Evolutionary conservation across 2,888 invertebrate species (phyloP).

Genomic region (Callinectes sapidus): DNA sequence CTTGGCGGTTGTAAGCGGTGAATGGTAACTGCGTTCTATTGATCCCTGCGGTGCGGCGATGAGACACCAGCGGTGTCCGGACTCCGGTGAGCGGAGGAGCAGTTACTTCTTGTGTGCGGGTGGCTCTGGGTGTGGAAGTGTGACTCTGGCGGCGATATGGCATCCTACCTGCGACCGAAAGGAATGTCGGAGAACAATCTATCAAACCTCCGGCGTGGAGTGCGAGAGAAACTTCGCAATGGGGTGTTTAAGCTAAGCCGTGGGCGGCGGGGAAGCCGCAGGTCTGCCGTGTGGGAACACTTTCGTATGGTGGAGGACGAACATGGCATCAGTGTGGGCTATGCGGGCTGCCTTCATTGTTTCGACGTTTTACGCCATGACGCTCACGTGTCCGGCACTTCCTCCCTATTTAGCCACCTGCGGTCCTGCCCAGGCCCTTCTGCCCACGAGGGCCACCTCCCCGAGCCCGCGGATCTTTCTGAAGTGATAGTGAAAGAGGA

Average conservation of each 20-base stretch:
- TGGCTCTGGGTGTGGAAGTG: not conserved
- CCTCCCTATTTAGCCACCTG: conserved; percentile 45
- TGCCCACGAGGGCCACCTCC: not conserved
- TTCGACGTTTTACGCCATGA: conserved; percentile 39
- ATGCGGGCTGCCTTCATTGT: conserved; percentile 46
- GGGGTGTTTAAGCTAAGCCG: conserved; percentile 27
- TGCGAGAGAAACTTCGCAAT: conserved; percentile 44
- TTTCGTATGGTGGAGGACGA: conserved; percentile 43
- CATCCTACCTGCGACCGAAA: not conserved
- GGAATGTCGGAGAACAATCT: not conserved
- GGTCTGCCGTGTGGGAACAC: conserved; percentile 44
- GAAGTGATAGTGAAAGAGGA: conserved; percentile 48
- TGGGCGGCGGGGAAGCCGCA: conserved; percentile 22
- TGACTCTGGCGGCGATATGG: not conserved
- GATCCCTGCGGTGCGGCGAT: not conserved
- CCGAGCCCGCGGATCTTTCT: not conserved
- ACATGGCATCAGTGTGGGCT: conserved; percentile 16
- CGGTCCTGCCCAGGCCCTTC: conserved; percentile 13
- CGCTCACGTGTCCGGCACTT: conserved; percentile 40
- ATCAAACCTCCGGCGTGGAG: conserved; percentile 23
- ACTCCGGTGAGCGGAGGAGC: not conserved
- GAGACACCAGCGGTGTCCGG: not conserved
- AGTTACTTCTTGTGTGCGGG: not conserved
- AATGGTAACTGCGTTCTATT: not conserved
- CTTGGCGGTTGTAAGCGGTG: conserved; percentile 11